A percentile compares a stretch with the other conserved stretches of the same genome.
These are phyloP conservation scores for Percina caprodes DNA, from an alignment of 2,113 vertebrate genomes.

Conservation along the genomic window DNA sequence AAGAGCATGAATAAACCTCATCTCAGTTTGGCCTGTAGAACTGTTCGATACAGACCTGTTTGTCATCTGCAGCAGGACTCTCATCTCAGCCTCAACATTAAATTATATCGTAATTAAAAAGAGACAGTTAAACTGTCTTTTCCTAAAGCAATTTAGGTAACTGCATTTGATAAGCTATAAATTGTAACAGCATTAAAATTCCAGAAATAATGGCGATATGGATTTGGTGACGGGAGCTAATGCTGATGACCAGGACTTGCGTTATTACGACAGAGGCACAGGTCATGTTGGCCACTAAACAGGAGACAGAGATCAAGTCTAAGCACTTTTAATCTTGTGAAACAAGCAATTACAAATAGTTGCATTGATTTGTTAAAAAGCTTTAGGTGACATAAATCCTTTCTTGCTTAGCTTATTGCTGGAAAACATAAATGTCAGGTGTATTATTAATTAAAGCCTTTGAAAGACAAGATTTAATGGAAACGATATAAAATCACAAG, in stretches of 20 bases:
- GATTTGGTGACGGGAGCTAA: constrained; percentile 94
- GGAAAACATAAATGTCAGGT: constrained; percentile 94
- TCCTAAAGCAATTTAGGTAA: constrained; percentile 99
- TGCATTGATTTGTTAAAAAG: constrained; percentile 99
- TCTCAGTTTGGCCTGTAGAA: constrained; percentile 84
- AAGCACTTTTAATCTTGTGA: constrained; percentile 99
- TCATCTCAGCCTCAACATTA: constrained; percentile 90
- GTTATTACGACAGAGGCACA: constrained; percentile 84
- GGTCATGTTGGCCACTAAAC: constrained; percentile 97
- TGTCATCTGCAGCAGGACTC: constrained; percentile 88
- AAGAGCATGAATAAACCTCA: not conserved
- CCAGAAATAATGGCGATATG: constrained; percentile 97
- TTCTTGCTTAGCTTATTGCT: constrained; percentile 96
- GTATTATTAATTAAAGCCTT: constrained; percentile 93
- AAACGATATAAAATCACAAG: constrained; percentile 84
- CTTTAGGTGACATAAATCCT: constrained; percentile 99
- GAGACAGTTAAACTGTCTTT: constrained; percentile 98
- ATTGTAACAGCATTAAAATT: constrained; percentile 97
- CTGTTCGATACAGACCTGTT: constrained; percentile 88
- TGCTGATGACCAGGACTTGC: constrained; percentile 89
- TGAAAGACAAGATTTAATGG: constrained; percentile 90
- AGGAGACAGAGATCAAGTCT: constrained; percentile 92
- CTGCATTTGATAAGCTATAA: constrained; percentile 99
- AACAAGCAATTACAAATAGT: constrained; percentile 99
- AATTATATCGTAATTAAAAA: constrained; percentile 99